Evolutionary conservation across 2,888 invertebrate species (phyloP).

Genomic region (Cryptocephalus moraei): DNA sequence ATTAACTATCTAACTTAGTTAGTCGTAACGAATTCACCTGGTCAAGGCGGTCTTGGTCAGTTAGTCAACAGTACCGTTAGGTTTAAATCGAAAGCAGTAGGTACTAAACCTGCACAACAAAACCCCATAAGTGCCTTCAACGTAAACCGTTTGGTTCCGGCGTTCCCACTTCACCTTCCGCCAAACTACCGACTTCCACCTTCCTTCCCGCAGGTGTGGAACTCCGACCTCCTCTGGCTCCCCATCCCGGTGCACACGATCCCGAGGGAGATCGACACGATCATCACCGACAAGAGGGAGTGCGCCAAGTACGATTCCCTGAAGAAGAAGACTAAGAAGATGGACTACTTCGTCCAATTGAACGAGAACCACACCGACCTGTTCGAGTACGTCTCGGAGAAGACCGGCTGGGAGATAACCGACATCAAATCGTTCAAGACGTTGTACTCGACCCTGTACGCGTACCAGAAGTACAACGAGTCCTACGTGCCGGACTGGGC

Average conservation of each 20-base stretch:
- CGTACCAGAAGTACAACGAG: slow-evolving; percentile 50
- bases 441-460: slow-evolving; percentile 41
- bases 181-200: no score
- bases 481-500: slow-evolving; percentile 34
- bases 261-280: slow-evolving; percentile 2
- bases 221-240: slow-evolving; percentile 44
- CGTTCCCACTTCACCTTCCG: no score
- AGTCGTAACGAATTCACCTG: no score
- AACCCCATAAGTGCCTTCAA: no score
- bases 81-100: no score
- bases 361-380: slow-evolving; percentile 47
- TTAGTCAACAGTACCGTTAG: no score
- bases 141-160: no score
- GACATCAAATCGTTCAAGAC: slow-evolving; percentile 1
- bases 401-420: slow-evolving; percentile 41
- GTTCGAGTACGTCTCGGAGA: slow-evolving; percentile 51
- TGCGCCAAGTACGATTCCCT: slow-evolving; percentile 58
- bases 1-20: no score
- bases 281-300: slow-evolving; percentile 9
- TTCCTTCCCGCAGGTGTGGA: slow-evolving; percentile 20
- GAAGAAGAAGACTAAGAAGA: slow-evolving; percentile 37
- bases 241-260: slow-evolving; percentile 61
- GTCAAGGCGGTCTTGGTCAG: no score
- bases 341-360: slow-evolving; percentile 31
- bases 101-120: no score